Conservation (phyloP, 2,888 invertebrate genomes). For the Monochamus alternatus region DNA sequence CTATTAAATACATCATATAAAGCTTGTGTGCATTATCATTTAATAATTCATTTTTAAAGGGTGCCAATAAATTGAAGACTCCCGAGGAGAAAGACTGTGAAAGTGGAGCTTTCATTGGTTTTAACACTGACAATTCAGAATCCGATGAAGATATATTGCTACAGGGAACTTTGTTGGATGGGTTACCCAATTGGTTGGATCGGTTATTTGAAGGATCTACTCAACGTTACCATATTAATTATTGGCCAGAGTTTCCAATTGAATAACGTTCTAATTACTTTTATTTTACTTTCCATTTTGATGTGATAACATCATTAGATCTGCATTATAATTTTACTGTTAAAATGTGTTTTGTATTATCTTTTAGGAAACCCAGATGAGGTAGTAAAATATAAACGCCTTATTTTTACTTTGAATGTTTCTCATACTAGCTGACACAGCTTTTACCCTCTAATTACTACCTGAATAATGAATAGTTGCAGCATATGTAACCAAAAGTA, state of each 20-base stretch:
- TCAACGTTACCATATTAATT: conserved; percentile 95
- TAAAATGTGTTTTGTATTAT: conserved; percentile 5
- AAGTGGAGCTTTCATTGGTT: conserved; percentile 90
- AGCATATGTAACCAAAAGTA: too few relatives aligned
- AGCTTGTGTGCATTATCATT: neutral
- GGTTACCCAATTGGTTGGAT: conserved; percentile 96
- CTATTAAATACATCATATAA: too few relatives aligned
- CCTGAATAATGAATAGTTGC: too few relatives aligned
- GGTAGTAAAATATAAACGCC: neutral
- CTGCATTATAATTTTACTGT: conserved; percentile 13
- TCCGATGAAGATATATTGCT: conserved; percentile 73
- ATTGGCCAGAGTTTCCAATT: conserved; percentile 97
- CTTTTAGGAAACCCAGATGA: neutral
- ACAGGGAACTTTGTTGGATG: conserved; percentile 82
- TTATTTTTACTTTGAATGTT: too few relatives aligned
- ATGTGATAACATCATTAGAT: conserved; percentile 8
- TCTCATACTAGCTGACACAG: too few relatives aligned
- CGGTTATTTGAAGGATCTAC: conserved; percentile 96
- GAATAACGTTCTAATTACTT: conserved; percentile 74
- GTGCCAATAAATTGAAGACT: conserved; percentile 35
- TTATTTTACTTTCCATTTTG: conserved; percentile 21
- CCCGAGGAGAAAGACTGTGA: conserved; percentile 76
- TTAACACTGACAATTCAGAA: conserved; percentile 81
- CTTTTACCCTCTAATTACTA: too few relatives aligned
- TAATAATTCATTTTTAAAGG: conserved; percentile 28